Percentiles rank a stretch among this genome's conserved stretches.
Conservation (phyloP, 2,888 invertebrate genomes). For the Zygothrica quintamaculata region DNA sequence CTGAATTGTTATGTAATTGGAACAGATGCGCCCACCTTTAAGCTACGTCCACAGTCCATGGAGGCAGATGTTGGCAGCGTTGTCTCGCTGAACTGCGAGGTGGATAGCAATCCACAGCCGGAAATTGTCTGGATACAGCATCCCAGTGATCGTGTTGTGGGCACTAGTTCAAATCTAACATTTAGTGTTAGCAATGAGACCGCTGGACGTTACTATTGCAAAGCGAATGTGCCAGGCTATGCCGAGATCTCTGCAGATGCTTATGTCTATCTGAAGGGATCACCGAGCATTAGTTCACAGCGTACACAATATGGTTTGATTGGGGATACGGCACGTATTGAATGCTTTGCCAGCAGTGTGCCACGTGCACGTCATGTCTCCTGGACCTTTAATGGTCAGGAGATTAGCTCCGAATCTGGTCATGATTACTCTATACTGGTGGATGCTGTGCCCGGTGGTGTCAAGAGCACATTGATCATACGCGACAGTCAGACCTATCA, state of each 20-base stretch:
- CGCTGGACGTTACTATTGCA: slow-evolving; percentile 94
- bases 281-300: slow-evolving; percentile 92
- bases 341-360: slow-evolving; percentile 95
- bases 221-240: slow-evolving; percentile 94
- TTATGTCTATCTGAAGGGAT: slow-evolving; percentile 91
- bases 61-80: slow-evolving; percentile 92
- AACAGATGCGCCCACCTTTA: slow-evolving; percentile 93
- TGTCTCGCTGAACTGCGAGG: slow-evolving; percentile 93
- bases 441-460: slow-evolving; percentile 90
- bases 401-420: slow-evolving; percentile 90
- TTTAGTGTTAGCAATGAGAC: slow-evolving; percentile 91
- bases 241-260: slow-evolving; percentile 93
- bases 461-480: slow-evolving; percentile 95
- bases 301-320: slow-evolving; percentile 92
- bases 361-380: slow-evolving; percentile 94
- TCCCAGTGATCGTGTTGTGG: slow-evolving; percentile 90
- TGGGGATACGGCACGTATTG: slow-evolving; percentile 92
- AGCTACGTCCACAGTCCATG: slow-evolving; percentile 90
- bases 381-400: slow-evolving; percentile 94
- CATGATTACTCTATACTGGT: slow-evolving; percentile 91
- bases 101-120: slow-evolving; percentile 95
- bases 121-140: slow-evolving; percentile 95
- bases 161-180: slow-evolving; percentile 91
- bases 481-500: slow-evolving; percentile 93
- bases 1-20: no score